Base-by-base conservation (phyloP, 92 coral and sea anemone species). In the Porites rus region DNA sequence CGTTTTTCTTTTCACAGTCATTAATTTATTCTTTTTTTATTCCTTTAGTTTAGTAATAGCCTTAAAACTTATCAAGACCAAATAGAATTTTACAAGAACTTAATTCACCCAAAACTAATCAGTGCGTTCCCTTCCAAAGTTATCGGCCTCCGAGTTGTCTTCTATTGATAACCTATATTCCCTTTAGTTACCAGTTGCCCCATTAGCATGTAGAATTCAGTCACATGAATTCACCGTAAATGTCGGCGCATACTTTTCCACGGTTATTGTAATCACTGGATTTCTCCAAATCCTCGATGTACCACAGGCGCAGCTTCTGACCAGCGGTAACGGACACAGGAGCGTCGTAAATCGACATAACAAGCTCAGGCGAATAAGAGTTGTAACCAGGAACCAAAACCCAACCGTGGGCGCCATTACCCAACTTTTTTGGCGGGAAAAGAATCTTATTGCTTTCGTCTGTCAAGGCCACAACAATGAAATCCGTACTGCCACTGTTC, bases 221-320 rank as follows among this genome's bases (percentile, higher is more conserved):
- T 21, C 28, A 68, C 72, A 68, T 68, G 5, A 68, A 68, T 46
- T 25, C 28, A 25, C 72, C 72, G 24, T 46, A 73, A 73, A 73
- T 62, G 2, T 73, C 77, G n/a, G 77, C 77, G 13, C 77, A 73
- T 28, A 53, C 60, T 51, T 28, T 46, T 73, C 77, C 77, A 19
- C 13, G 10, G 61, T 73, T 73, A 62, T 73, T 28, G 6, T 18
- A 6, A 25, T 50, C 61, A 62, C 11, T 12, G 7, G 1, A 10
- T 7, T 73, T n/a, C 4, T 8, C 11, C 76, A 72, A 43, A 72
- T 72, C 76, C 22, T 72, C 76, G 58, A 6, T 51, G 58, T 72
- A 72, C 76, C 76, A 72, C 59, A 72, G 21, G 8, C 76, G 61
- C 19, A 72, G 76, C 58, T 72, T 28, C 12, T 72, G 76, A 17